A percentile compares a stretch with the other conserved stretches of the same genome.
Evolutionary conservation across 2,797 vertebrate species (phyloP).

Genomic region (Brachyalestes nurse): DNA sequence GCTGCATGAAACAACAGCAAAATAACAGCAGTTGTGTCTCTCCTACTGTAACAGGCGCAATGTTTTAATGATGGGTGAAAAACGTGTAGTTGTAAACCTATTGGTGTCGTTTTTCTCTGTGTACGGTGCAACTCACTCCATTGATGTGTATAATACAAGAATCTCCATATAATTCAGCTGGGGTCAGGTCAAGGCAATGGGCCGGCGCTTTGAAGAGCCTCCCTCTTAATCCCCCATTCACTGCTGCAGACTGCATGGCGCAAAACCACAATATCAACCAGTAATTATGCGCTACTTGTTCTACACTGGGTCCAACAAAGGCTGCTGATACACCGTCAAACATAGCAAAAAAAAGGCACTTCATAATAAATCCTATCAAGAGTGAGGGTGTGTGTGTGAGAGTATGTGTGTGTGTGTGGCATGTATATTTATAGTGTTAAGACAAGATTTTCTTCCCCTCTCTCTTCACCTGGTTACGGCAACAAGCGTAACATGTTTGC

Average conservation of each 20-base stretch:
- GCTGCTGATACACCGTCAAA: slow-evolving; percentile 57
- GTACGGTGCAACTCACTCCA: slow-evolving; percentile 15
- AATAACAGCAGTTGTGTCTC: background rate
- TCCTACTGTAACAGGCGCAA: slow-evolving; percentile 4
- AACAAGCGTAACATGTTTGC: slow-evolving; percentile 91
- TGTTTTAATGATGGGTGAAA: slow-evolving; percentile 14
- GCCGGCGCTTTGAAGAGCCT: slow-evolving; percentile 36
- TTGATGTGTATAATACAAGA: slow-evolving; percentile 38
- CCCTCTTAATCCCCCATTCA: slow-evolving; percentile 51
- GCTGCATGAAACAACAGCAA: background rate
- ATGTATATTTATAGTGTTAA: slow-evolving; percentile 70
- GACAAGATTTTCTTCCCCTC: slow-evolving; percentile 66
- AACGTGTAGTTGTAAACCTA: slow-evolving; percentile 17
- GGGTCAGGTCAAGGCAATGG: slow-evolving; percentile 48
- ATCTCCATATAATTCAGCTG: slow-evolving; percentile 53
- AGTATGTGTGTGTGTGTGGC: slow-evolving; percentile 38
- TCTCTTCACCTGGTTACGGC: slow-evolving; percentile 64
- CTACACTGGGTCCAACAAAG: slow-evolving; percentile 50
- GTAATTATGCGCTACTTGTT: slow-evolving; percentile 51
- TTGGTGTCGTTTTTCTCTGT: background rate
- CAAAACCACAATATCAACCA: slow-evolving; percentile 48
- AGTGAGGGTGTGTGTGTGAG: slow-evolving; percentile 47
- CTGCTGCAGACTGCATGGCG: slow-evolving; percentile 3
- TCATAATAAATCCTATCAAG: slow-evolving; percentile 63
- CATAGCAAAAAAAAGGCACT: slow-evolving; percentile 53